Evolutionary conservation across 2,113 vertebrate species (phyloP), one percentile per base, ranked within the genome.

Genomic region (Corythornis vintsioides): DNA sequence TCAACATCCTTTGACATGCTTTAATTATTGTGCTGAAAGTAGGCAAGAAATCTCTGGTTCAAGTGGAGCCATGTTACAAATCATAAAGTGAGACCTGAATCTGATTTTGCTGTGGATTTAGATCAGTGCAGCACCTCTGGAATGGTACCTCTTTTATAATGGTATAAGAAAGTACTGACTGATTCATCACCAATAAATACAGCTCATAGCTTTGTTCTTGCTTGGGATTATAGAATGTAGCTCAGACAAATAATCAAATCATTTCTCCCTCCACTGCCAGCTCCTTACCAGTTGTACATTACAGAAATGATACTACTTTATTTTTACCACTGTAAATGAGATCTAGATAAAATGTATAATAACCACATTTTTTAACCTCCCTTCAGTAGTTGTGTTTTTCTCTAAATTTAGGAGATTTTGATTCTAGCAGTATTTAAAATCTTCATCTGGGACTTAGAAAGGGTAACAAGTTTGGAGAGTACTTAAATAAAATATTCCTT

Each of bases 141-240:
- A 88, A 76, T 77, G 15, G 15, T 28, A 53, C 12, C 3, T 82
- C 15, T 85, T 88, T 80, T 73, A 18, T 25, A 69, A 55, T 21
- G 12, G 15, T 84, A 28, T 84, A 67, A 90, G 33, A 79, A 92
- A 89, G 55, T 63, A 79, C 55, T 92, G 63, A 67, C 47, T 89
- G 66, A 87, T 85, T 70, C 12, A 14, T 91, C 78, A 80, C 92
- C 88, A 91, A 85, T 79, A 93, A 85, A 88, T 79, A 63, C 69
- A 82, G 77, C 38, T 89, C 63, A 59, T 65, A 75, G 55, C 55
- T 76, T 94, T 90, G 31, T 70, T 90, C 84, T 90, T 76, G 31
- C 13, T 79, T 75, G 66, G 17, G 19, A 76, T 82, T 96, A 73
- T 61, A 42, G 82, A 92, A 93, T 29, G n/a, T 19, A 82, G 33